Base-by-base conservation (phyloP, 2,113 vertebrate species). In the Trogon surrucura region DNA sequence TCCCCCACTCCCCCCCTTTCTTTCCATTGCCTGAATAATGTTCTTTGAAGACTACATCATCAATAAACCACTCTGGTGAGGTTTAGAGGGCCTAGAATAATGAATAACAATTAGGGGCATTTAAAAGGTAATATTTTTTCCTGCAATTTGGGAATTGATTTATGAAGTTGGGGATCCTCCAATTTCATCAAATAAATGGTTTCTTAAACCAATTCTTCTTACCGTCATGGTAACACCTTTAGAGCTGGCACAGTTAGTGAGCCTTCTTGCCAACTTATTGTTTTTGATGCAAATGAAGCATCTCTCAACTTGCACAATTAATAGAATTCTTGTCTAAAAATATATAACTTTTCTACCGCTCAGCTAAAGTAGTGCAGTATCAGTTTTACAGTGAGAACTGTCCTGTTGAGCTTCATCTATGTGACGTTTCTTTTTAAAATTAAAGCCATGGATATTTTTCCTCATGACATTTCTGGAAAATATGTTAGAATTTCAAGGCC, bases 131-230 rank as follows among this genome's bases (percentile, higher is more conserved):
- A 96, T 98, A 96, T 97, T 98, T 97, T 96, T 74, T 88, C 93
- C 87, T 94, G 80, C 89, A 97, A 85, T 97, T 97, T 98, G 80
- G 96, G 96, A 98, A 97, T 96, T 97, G 97, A 97, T 97, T 96
- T 97, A 97, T 98, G 97, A 97, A 95, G 97, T 96, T 97, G 94
- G 80, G 94, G 88, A 97, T 95, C 81, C 87, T 98, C 96, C 94
- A 97, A 91, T 97, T 97, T 97, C 95, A 97, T 98, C 97, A 97
- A 95, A 98, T 98, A 98, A 98, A 91, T 98, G 97, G 85, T 96
- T 97, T 96, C 95, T 97, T 97, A 92, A 93, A 71, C 91, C 84
- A 91, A 93, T 85, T 97, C 93, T 87, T 97, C 94, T 96, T 95
- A 94, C 91, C 71, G 70, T 66, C 95, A 65, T 94, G 79, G 94